phyloP scores from a whole-genome alignment of 2,113 vertebrate genomes.

The Propithecus coquereli region DNA sequence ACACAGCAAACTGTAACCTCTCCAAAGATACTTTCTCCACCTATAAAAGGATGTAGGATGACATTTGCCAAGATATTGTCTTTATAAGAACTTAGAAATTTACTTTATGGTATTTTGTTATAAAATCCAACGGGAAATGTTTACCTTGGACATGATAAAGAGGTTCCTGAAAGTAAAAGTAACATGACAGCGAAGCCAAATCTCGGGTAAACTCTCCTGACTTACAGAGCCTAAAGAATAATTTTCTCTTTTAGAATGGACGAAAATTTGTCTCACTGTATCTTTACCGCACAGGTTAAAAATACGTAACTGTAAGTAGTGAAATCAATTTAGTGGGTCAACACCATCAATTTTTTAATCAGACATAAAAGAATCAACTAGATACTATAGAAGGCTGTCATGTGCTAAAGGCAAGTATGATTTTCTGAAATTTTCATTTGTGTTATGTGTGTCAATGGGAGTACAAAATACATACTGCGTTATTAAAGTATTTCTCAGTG shows the following conservation, averaged over 20 bases:
- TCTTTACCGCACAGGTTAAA: constrained; percentile 3
- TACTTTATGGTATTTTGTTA: neutral
- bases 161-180: neutral
- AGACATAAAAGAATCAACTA: neutral
- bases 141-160: neutral
- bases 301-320: neutral
- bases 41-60: neutral
- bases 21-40: neutral
- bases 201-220: neutral
- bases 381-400: neutral
- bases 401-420: neutral
- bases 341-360: neutral
- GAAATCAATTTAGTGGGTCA: neutral
- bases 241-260: constrained; percentile 9
- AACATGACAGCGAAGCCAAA: neutral
- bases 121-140: neutral
- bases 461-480: neutral
- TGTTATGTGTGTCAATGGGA: neutral
- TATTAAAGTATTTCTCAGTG: neutral
- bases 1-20: neutral
- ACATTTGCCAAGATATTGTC: neutral
- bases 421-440: neutral
- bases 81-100: neutral
- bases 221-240: neutral
- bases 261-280: neutral